phyloP scores from a whole-genome alignment of 2,888 invertebrate species.

The Drosophila nr. fundita region DNA sequence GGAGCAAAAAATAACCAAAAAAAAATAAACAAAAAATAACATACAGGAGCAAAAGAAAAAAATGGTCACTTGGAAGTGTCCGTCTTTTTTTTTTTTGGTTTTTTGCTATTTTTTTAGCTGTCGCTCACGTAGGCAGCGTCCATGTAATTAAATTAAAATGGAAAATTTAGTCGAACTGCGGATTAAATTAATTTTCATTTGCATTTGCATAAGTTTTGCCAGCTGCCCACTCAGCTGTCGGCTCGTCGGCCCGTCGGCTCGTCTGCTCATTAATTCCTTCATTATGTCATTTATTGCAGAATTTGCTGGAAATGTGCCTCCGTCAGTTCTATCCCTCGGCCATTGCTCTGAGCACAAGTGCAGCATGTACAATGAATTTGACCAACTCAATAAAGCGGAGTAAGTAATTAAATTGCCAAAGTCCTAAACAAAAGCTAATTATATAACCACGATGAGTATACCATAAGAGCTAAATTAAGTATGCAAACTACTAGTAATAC shows the following conservation, averaged over 20 bases:
- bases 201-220: slow-evolving; percentile 84
- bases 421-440: slow-evolving; percentile 6
- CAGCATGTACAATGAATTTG: slow-evolving; percentile 30
- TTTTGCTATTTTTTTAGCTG: slow-evolving; percentile 70
- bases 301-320: slow-evolving; percentile 61
- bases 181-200: slow-evolving; percentile 85
- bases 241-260: slow-evolving; percentile 39
- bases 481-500: not conserved
- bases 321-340: slow-evolving; percentile 41
- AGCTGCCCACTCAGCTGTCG: slow-evolving; percentile 34
- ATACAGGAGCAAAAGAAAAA: slow-evolving; percentile 5
- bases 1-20: not conserved
- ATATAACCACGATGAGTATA: not conserved
- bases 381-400: slow-evolving; percentile 1
- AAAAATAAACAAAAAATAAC: not conserved
- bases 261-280: slow-evolving; percentile 73
- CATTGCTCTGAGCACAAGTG: slow-evolving; percentile 20
- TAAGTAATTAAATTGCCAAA: slow-evolving; percentile 36
- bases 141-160: slow-evolving; percentile 85
- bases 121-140: slow-evolving; percentile 84
- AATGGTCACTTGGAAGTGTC: slow-evolving; percentile 60
- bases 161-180: slow-evolving; percentile 84
- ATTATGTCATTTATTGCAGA: slow-evolving; percentile 76
- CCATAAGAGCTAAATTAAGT: not conserved
- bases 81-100: slow-evolving; percentile 24